Conservation (phyloP, 2,797 vertebrate species). For the Pseudochirops corinnae region DNA sequence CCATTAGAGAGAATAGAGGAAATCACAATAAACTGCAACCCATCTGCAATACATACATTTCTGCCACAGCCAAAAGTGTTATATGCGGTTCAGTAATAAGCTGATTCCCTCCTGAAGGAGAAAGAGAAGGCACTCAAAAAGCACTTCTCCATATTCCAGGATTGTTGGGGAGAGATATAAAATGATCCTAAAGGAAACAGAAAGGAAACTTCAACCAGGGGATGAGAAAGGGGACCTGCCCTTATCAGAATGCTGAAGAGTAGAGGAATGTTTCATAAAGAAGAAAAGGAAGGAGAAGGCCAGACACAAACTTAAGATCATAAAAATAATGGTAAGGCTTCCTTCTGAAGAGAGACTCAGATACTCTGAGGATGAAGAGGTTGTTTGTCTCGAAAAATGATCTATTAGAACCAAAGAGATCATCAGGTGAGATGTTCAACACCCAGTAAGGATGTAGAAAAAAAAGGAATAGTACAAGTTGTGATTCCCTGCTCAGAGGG, state of each 20-base stretch:
- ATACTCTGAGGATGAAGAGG: background rate
- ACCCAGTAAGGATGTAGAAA: background rate
- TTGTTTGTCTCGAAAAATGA: background rate
- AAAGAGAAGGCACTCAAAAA: background rate
- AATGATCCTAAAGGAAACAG: background rate
- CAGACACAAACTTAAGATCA: background rate
- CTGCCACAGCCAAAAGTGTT: background rate
- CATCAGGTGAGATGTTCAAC: background rate
- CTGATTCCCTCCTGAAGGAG: background rate
- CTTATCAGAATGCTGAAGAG: background rate
- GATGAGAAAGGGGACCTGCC: background rate
- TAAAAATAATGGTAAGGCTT: background rate
- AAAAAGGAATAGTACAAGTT: background rate
- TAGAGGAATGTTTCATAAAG: background rate
- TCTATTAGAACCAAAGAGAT: background rate
- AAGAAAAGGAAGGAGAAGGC: background rate
- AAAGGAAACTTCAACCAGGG: too few relatives aligned
- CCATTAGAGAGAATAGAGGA: background rate
- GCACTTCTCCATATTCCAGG: background rate
- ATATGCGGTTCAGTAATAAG: background rate
- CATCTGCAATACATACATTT: background rate
- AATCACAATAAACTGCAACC: background rate
- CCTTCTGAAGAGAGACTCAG: background rate
- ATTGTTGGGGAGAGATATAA: background rate
- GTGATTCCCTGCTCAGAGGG: background rate